Evolutionary conservation across 2,113 vertebrate species (phyloP), one percentile per base, ranked within the genome.

Genomic region (Paedocypris sp.): DNA sequence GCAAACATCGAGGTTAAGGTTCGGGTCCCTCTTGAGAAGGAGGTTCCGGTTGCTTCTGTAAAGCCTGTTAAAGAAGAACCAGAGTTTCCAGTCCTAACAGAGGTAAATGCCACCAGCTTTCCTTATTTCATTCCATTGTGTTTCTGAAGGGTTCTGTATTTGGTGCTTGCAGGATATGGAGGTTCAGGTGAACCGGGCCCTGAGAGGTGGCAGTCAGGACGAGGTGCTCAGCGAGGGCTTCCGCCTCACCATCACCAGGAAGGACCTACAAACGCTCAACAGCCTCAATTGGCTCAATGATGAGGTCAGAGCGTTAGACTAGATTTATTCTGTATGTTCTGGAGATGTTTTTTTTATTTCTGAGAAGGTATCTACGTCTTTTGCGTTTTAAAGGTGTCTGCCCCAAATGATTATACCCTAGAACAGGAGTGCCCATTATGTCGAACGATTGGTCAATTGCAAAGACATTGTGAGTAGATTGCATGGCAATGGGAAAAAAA

Each of bases 241-340:
- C 71, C 86, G 93, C 1, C 83, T 95, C 16, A 92, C 92, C 4
- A 92, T 98, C 59, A 97, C 91, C 5, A 84, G 95, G 15, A 98
- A 98, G 64, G 94, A 98, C 76, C 85, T 98, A 23, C 91, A 93
- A 74, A 98, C 95, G n/a, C 87, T 98, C 62, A 91, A 83, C 63
- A 81, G 88, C 38, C 87, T 96, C 23, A 98, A 98, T 77, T 98
- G 95, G 95, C 93, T 98, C 62, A 98, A 98, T 1, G 95, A 98
- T 2, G 95, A 98, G 88, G 95, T 96, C 72, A 69, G 76, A 39
- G 29, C 5, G 18, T 1, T 28, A 56, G n/a, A n/a, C n/a, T n/a
- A n/a, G n/a, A n/a, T n/a, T n/a, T n/a, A n/a, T n/a, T n/a, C n/a
- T n/a, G n/a, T n/a, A n/a, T n/a, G n/a, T n/a, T n/a, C n/a, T n/a